phyloP scores from a whole-genome alignment of 2,113 vertebrate genomes.

The Tychaedon coryphoeus region DNA sequence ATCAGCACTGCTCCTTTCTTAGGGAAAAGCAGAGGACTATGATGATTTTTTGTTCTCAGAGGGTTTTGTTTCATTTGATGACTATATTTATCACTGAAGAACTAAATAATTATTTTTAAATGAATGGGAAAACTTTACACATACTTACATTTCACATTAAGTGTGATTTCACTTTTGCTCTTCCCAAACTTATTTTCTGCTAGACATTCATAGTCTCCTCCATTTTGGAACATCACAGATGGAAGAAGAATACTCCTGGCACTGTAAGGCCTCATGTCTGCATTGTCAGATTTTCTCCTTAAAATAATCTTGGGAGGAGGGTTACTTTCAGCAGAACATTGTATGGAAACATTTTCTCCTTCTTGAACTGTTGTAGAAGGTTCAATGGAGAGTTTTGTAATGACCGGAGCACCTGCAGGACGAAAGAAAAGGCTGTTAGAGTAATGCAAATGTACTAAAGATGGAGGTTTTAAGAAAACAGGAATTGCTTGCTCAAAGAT shows the following conservation, averaged over 20 bases:
- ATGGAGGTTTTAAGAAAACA: not conserved
- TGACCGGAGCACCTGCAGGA: constrained; percentile 11
- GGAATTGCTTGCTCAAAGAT: not conserved
- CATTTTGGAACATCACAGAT: not conserved
- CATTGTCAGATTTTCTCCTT: constrained; percentile 17
- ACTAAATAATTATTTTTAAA: not conserved
- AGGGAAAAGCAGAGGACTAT: not conserved
- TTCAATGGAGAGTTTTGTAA: constrained; percentile 1
- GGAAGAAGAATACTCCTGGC: not conserved
- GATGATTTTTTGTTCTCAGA: not conserved
- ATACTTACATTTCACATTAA: constrained; percentile 65
- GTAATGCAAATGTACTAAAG: not conserved
- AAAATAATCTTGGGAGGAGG: constrained; percentile 28
- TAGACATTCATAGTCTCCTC: constrained; percentile 52
- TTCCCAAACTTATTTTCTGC: constrained; percentile 49
- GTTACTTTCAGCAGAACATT: constrained; percentile 25
- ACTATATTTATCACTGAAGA: not conserved
- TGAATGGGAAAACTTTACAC: not conserved
- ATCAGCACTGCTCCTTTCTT: not conserved
- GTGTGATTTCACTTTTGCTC: constrained; percentile 1
- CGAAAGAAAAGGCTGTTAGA: not conserved
- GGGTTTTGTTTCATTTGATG: not conserved
- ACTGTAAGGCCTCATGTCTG: not conserved
- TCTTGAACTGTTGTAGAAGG: constrained; percentile 44
- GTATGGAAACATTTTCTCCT: constrained; percentile 57